phyloP scores from a whole-genome alignment of 2,113 vertebrate genomes.

The Centrocercus urophasianus region DNA sequence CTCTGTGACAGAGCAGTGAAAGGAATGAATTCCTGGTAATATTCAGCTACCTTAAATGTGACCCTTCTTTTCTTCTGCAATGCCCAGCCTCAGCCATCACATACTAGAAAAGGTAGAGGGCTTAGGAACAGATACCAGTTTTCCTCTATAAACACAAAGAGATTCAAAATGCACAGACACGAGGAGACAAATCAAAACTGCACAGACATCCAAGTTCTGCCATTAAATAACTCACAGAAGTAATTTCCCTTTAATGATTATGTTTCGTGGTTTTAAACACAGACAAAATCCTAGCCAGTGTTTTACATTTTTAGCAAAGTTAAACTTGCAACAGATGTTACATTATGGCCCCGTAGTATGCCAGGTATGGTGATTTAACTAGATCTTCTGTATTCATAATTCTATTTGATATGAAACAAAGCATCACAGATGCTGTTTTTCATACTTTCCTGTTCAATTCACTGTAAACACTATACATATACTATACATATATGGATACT shows the following conservation, averaged over 20 bases:
- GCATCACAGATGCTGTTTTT: not conserved
- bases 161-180: not conserved
- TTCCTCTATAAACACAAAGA: not conserved
- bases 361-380: not conserved
- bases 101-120: too few relatives aligned
- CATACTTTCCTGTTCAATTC: not conserved
- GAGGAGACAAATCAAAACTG: not conserved
- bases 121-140: not conserved
- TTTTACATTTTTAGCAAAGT: not conserved
- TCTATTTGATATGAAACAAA: not conserved
- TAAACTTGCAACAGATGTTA: not conserved
- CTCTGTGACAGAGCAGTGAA: not conserved
- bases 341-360: not conserved
- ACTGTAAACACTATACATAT: not conserved
- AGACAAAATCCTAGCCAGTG: not conserved
- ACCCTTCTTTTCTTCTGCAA: not conserved
- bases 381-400: not conserved
- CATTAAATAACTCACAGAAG: not conserved
- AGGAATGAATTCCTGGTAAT: not conserved
- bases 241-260: not conserved
- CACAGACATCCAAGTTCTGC: not conserved
- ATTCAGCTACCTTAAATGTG: not conserved
- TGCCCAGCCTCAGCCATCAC: not conserved
- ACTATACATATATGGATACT: not conserved
- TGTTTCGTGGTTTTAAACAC: not conserved